Evolutionary conservation across 2,888 invertebrate species (phyloP).

Genomic region (Tolmerus cingulatus): DNA sequence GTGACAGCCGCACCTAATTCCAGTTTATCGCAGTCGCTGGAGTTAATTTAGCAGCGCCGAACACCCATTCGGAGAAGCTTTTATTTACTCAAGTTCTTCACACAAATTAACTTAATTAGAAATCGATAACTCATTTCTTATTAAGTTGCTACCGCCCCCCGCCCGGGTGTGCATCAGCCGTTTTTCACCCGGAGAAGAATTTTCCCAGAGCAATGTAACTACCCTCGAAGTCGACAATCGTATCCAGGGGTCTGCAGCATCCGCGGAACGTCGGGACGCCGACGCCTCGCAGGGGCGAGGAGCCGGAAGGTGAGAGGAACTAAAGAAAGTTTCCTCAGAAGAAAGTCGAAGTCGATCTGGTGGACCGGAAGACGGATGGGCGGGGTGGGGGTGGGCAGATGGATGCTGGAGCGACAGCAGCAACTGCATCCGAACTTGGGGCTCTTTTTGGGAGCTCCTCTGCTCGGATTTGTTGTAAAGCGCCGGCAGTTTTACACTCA

Average conservation of each 20-base stretch:
- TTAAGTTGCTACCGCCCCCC: background rate
- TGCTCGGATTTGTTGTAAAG: constrained; percentile 4
- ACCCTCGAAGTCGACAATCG: background rate
- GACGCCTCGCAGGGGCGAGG: background rate
- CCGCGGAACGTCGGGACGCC: background rate
- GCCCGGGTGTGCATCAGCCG: background rate
- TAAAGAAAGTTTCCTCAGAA: constrained; percentile 12
- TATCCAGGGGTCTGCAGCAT: background rate
- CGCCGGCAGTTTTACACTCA: constrained; percentile 17
- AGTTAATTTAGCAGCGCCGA: constrained; percentile 30
- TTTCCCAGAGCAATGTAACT: background rate
- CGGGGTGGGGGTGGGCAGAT: background rate
- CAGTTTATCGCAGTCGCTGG: background rate
- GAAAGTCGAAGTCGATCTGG: background rate
- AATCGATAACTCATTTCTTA: constrained; percentile 42
- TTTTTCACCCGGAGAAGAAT: background rate
- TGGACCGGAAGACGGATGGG: background rate
- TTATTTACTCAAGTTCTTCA: constrained; percentile 41
- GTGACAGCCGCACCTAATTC: background rate
- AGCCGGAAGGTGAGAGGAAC: background rate
- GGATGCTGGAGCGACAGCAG: background rate
- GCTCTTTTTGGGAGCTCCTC: constrained; percentile 1
- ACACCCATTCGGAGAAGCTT: constrained; percentile 5
- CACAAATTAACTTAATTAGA: constrained; percentile 43
- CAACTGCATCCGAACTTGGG: background rate